phyloP scores from a whole-genome alignment of 2,113 vertebrate species.

The Hiodon alosoides region DNA sequence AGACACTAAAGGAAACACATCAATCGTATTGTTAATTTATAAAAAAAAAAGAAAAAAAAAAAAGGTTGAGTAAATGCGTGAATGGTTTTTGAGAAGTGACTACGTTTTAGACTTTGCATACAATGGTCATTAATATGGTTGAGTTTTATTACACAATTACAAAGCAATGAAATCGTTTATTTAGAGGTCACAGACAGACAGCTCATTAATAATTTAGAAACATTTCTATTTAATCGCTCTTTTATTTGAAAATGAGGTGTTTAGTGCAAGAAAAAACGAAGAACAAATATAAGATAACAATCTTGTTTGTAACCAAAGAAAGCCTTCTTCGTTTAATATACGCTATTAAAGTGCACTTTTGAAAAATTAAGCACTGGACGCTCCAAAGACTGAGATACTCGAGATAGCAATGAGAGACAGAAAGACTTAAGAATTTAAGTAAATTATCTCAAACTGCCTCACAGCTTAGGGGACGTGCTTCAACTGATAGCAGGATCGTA shows the following conservation, averaged over 20 bases:
- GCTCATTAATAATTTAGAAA: too few relatives aligned
- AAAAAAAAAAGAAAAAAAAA: background rate
- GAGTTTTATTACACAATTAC: too few relatives aligned
- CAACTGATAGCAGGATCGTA: slow-evolving; percentile 2
- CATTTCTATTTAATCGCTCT: too few relatives aligned
- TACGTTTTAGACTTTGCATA: too few relatives aligned
- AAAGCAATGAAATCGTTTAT: too few relatives aligned
- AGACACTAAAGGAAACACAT: background rate
- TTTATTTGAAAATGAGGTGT: too few relatives aligned
- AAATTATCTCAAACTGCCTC: background rate
- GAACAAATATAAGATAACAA: background rate
- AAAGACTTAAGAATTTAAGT: background rate
- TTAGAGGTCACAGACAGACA: too few relatives aligned
- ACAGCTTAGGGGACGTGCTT: background rate
- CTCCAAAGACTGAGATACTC: background rate
- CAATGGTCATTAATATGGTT: too few relatives aligned
- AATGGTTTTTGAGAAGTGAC: background rate
- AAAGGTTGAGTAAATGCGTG: background rate
- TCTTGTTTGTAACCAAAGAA: background rate
- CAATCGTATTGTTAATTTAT: background rate
- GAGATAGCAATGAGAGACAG: background rate
- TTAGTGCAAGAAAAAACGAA: too few relatives aligned
- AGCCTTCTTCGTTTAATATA: background rate
- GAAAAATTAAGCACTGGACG: background rate
- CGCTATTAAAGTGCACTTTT: background rate